Conservation (phyloP, 2,113 vertebrate species). For the Etheostoma cragini region DNA sequence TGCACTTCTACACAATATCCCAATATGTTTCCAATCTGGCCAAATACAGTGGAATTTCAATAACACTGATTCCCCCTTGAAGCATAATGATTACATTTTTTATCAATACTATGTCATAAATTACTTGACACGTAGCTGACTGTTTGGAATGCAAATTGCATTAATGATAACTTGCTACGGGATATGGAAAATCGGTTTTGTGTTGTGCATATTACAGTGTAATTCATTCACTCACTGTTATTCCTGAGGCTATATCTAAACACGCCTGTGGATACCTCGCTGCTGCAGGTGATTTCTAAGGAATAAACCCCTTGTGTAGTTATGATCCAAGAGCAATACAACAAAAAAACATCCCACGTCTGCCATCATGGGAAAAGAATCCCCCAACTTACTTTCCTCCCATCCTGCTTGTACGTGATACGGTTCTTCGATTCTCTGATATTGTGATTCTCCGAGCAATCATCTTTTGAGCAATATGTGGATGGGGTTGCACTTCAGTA, state of each 20-base stretch:
- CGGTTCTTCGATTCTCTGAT: slow-evolving; percentile 1
- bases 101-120: slow-evolving; percentile 57
- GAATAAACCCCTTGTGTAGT: slow-evolving; percentile 13
- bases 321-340: slow-evolving; percentile 24
- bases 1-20: slow-evolving; percentile 53
- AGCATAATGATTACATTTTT: slow-evolving; percentile 45
- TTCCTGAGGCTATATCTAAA: slow-evolving; percentile 21
- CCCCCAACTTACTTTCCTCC: slow-evolving; percentile 16
- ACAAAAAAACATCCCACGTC: slow-evolving; percentile 13
- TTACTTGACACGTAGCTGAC: slow-evolving; percentile 32
- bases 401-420: slow-evolving; percentile 17
- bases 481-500: neutral
- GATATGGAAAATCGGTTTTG: neutral
- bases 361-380: slow-evolving; percentile 30
- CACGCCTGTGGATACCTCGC: neutral
- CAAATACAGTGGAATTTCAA: slow-evolving; percentile 44
- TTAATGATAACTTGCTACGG: slow-evolving; percentile 40
- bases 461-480: slow-evolving; percentile 2
- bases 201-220: slow-evolving; percentile 24
- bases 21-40: slow-evolving; percentile 52
- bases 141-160: slow-evolving; percentile 36
- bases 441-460: slow-evolving; percentile 3
- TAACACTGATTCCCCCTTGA: slow-evolving; percentile 49
- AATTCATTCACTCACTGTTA: slow-evolving; percentile 31
- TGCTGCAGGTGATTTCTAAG: slow-evolving; percentile 16